These are phyloP conservation scores for Anguilla rostrata DNA, from an alignment of 2,113 vertebrate species.

Conservation along the genomic window DNA sequence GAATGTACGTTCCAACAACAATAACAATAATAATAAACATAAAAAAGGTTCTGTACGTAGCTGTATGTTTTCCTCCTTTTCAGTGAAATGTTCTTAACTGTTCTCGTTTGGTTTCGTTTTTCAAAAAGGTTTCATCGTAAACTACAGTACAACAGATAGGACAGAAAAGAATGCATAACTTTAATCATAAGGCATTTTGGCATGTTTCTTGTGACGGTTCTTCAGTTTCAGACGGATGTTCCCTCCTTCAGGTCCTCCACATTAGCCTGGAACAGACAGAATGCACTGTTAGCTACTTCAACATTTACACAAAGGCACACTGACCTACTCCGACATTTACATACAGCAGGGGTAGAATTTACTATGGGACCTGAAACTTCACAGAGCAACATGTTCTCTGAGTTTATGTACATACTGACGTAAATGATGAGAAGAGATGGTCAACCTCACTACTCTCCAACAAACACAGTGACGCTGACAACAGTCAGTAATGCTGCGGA, in stretches of 20 bases:
- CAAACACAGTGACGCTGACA: no score
- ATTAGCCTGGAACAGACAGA: slow-evolving; percentile 55
- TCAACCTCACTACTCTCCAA: no score
- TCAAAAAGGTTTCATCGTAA: slow-evolving; percentile 53
- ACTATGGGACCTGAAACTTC: no score
- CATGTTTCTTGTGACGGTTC: slow-evolving; percentile 51
- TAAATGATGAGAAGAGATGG: no score
- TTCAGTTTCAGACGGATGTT: slow-evolving; percentile 66
- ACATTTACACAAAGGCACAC: neutral
- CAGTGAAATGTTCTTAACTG: slow-evolving; percentile 52
- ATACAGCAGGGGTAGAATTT: no score
- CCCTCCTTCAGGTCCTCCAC: slow-evolving; percentile 68
- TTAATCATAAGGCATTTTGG: slow-evolving; percentile 72
- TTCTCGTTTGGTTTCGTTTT: neutral
- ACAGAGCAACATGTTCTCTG: no score
- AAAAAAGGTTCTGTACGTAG: slow-evolving; percentile 33
- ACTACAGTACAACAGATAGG: slow-evolving; percentile 63
- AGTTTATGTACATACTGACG: no score
- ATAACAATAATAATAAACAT: slow-evolving; percentile 17
- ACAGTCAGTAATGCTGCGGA: no score
- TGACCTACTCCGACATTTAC: no score
- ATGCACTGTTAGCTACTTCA: no score
- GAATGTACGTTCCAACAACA: slow-evolving; percentile 58
- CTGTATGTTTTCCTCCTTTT: slow-evolving; percentile 19
- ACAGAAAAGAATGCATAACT: neutral